Evolutionary conservation across 2,888 invertebrate species (phyloP).

Genomic region (Aphidoletes aphidimyza): DNA sequence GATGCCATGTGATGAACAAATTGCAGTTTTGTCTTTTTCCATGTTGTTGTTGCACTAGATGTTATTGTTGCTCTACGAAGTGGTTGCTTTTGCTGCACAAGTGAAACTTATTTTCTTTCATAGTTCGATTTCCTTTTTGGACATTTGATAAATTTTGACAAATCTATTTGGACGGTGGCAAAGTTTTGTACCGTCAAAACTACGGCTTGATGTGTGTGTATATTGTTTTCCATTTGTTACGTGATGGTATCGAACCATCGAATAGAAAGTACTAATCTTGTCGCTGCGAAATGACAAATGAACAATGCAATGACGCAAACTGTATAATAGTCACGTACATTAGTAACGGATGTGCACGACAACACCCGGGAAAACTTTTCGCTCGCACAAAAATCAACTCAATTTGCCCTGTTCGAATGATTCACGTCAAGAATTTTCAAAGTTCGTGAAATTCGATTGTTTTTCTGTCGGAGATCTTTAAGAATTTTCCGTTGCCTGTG

Average conservation of each 20-base stretch:
- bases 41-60: not conserved
- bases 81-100: not conserved
- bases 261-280: not conserved
- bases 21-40: slow-evolving; percentile 36
- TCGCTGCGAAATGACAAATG: slow-evolving; percentile 11
- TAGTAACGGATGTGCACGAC: slow-evolving; percentile 30
- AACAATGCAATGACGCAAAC: not conserved
- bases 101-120: slow-evolving; percentile 27
- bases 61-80: not conserved
- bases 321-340: slow-evolving; percentile 46
- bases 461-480: not conserved
- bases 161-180: slow-evolving; percentile 18
- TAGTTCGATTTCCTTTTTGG: slow-evolving; percentile 49
- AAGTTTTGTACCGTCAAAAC: slow-evolving; percentile 27
- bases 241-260: slow-evolving; percentile 16
- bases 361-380: not conserved
- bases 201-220: slow-evolving; percentile 33
- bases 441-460: slow-evolving; percentile 38
- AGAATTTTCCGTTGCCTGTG: not conserved
- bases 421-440: not conserved
- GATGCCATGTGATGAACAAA: slow-evolving; percentile 21
- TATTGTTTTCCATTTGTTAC: slow-evolving; percentile 18
- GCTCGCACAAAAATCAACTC: not conserved
- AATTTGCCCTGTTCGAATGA: not conserved
- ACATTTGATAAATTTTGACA: slow-evolving; percentile 51